Conservation (phyloP, 2,797 vertebrate species). For the Loriculus beryllinus region DNA sequence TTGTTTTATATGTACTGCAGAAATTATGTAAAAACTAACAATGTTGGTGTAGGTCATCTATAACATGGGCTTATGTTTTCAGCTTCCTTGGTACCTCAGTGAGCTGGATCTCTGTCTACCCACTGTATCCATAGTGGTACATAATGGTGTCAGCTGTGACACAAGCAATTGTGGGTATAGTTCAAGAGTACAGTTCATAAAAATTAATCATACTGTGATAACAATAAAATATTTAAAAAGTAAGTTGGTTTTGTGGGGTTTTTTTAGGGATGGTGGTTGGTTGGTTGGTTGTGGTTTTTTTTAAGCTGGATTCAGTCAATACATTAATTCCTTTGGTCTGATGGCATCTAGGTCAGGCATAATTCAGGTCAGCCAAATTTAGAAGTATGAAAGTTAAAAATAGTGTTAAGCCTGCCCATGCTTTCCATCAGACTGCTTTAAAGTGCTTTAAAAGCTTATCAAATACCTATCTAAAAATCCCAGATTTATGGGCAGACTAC, state of each 20-base stretch:
- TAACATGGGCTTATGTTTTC: background rate
- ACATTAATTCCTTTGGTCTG: background rate
- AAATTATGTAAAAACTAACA: background rate
- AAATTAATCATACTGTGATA: background rate
- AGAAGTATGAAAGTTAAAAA: background rate
- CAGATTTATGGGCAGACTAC: background rate
- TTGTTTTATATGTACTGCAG: background rate
- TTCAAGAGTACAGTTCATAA: background rate
- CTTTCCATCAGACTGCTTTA: background rate
- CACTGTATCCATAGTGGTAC: background rate
- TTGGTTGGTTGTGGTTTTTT: background rate
- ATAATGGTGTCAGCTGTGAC: background rate
- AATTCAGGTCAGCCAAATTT: background rate
- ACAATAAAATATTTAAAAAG: background rate
- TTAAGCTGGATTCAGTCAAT: background rate
- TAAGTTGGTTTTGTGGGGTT: background rate
- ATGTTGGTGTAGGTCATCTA: background rate
- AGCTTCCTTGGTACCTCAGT: background rate
- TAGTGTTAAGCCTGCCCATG: background rate
- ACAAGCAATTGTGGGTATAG: background rate
- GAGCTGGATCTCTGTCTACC: background rate
- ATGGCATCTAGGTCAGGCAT: background rate
- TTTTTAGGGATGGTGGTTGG: background rate
- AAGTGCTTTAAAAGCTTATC: background rate
- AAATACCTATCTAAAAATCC: background rate